These are phyloP conservation scores for Nesoenas mayeri DNA, from an alignment of 2,113 vertebrate genomes.

Conservation along the genomic window DNA sequence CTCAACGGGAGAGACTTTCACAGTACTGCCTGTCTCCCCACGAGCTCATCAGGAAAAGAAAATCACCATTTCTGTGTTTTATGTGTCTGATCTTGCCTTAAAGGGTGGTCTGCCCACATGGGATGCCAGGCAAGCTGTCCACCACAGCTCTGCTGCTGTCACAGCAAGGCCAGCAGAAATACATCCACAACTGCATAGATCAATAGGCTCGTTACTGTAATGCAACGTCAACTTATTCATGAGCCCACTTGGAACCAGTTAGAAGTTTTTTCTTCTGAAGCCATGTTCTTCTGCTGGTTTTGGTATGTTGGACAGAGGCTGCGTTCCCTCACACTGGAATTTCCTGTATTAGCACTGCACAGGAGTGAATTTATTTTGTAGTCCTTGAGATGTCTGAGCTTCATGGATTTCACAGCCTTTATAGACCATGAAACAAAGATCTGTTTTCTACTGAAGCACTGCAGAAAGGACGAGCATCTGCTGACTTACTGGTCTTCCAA, in stretches of 20 bases:
- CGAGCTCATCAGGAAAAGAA: background rate
- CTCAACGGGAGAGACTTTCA: background rate
- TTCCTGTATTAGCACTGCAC: constrained; percentile 55
- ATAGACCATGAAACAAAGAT: background rate
- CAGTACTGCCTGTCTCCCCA: background rate
- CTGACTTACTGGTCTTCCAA: background rate
- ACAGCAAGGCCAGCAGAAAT: background rate
- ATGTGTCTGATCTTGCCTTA: background rate
- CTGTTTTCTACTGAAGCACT: background rate
- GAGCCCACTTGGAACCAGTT: constrained; percentile 9
- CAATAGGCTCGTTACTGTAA: background rate
- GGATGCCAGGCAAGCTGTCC: background rate
- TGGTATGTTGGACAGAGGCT: constrained; percentile 38
- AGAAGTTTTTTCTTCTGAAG: background rate
- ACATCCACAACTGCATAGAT: background rate
- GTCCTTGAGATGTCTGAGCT: constrained; percentile 11
- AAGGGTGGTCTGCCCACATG: background rate
- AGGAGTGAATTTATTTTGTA: constrained; percentile 35
- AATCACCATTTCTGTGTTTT: background rate
- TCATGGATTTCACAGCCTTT: constrained; percentile 23
- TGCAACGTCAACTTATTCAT: background rate
- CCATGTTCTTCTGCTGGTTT: constrained; percentile 32
- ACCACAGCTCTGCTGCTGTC: background rate
- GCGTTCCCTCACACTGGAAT: constrained; percentile 43
- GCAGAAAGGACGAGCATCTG: background rate